Conservation (phyloP, 2,113 vertebrate species). For the Agapornis roseicollis region DNA sequence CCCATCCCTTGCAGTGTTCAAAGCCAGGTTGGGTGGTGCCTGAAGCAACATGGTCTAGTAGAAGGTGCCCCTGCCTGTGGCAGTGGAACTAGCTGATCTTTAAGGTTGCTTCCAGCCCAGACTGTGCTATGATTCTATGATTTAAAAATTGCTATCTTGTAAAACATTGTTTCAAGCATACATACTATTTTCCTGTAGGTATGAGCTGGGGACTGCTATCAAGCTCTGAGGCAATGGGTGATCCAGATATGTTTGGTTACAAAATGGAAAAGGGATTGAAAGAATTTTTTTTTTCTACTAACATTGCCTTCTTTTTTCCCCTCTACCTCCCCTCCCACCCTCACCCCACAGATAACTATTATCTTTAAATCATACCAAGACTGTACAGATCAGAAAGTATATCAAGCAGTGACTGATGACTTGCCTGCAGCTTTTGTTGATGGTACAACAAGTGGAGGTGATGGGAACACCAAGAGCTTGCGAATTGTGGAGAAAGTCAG, state of each 20-base stretch:
- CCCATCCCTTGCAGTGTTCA: neutral
- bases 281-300: neutral
- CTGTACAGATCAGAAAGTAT: constrained; percentile 95
- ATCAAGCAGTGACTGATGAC: constrained; percentile 92
- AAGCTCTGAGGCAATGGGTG: neutral
- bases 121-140: neutral
- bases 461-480: constrained; percentile 80
- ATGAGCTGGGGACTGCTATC: neutral
- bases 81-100: neutral
- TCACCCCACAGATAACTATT: constrained; percentile 85
- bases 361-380: constrained; percentile 94
- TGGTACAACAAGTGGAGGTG: constrained; percentile 84
- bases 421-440: constrained; percentile 94
- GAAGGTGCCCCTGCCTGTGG: neutral
- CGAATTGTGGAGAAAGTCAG: constrained; percentile 85
- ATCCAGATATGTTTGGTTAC: neutral
- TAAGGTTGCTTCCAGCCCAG: neutral
- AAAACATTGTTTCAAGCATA: neutral
- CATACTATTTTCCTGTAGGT: neutral
- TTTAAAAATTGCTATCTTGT: neutral
- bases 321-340: neutral
- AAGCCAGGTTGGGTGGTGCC: neutral
- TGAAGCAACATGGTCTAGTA: neutral
- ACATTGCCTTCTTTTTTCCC: neutral
- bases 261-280: neutral